phyloP scores from a whole-genome alignment of 2,797 vertebrate genomes.

The Margarornis squamiger region DNA sequence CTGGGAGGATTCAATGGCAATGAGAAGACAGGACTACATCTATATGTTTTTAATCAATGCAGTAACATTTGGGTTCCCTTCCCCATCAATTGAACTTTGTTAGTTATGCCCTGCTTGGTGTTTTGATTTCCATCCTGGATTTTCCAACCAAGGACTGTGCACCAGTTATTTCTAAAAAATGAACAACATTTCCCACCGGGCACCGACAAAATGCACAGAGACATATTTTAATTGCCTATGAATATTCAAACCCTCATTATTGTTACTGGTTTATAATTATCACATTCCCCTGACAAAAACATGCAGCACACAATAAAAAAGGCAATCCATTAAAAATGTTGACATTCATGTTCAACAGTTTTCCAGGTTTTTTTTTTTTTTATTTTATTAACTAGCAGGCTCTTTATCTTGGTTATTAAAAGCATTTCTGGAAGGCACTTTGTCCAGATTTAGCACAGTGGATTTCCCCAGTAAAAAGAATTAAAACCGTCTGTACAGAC shows the following conservation, averaged over 20 bases:
- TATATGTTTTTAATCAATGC: not conserved
- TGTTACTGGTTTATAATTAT: slow-evolving; percentile 73
- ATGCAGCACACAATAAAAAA: slow-evolving; percentile 67
- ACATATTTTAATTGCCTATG: slow-evolving; percentile 77
- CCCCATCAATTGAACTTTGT: not conserved
- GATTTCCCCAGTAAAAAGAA: not conserved
- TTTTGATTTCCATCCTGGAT: slow-evolving; percentile 1
- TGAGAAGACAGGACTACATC: not conserved
- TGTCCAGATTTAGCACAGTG: not conserved
- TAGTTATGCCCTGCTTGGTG: not conserved
- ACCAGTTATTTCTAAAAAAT: slow-evolving; percentile 70
- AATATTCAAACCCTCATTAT: slow-evolving; percentile 81
- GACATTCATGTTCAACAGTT: slow-evolving; percentile 61
- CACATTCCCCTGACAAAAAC: slow-evolving; percentile 72
- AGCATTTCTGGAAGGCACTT: not conserved
- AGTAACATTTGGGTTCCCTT: not conserved
- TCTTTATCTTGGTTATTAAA: slow-evolving; percentile 28
- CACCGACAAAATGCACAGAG: slow-evolving; percentile 67
- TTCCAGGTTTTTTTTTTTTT: not conserved
- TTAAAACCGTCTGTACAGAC: not conserved
- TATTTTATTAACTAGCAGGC: slow-evolving; percentile 12
- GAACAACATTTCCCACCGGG: slow-evolving; percentile 66
- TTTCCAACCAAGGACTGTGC: slow-evolving; percentile 55
- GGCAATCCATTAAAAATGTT: slow-evolving; percentile 68
- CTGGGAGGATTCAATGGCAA: not conserved